Percentiles rank a stretch among this genome's conserved stretches.
Evolutionary conservation across 2,888 invertebrate genomes (phyloP).

Genomic region (Thymelicus lineola): DNA sequence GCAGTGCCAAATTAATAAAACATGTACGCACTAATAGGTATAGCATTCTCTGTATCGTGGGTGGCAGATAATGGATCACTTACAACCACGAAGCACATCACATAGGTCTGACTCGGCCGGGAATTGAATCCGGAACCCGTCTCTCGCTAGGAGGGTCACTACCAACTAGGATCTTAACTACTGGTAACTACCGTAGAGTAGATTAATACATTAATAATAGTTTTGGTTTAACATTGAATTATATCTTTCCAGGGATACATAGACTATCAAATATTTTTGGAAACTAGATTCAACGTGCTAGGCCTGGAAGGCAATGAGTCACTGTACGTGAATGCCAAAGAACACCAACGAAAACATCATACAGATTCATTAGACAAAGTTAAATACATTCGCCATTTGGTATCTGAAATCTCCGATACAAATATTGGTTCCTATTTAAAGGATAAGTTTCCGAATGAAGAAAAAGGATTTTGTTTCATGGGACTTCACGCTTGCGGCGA

Average conservation of each 20-base stretch:
- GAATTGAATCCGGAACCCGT: too few species aligned
- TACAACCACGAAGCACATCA: too few species aligned
- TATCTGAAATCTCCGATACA: slow-evolving; percentile 78
- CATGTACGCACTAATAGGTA: too few species aligned
- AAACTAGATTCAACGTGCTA: slow-evolving; percentile 85
- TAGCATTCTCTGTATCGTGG: too few species aligned
- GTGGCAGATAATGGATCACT: too few species aligned
- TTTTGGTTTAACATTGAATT: too few species aligned
- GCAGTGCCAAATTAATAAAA: too few species aligned
- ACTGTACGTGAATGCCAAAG: slow-evolving; percentile 84
- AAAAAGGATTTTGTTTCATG: slow-evolving; percentile 63
- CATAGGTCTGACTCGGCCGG: too few species aligned
- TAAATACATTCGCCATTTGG: slow-evolving; percentile 84
- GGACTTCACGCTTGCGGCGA: slow-evolving; percentile 93
- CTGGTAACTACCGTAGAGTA: too few species aligned
- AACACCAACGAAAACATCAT: slow-evolving; percentile 84
- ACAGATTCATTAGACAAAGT: slow-evolving; percentile 80
- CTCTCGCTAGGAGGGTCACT: too few species aligned
- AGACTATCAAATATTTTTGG: slow-evolving; percentile 86
- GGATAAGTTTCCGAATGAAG: slow-evolving; percentile 64
- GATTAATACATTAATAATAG: too few species aligned
- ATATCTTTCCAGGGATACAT: slow-evolving; percentile 87
- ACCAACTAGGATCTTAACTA: too few species aligned
- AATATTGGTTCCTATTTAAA: slow-evolving; percentile 70
- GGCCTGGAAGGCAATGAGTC: slow-evolving; percentile 87